A percentile compares a stretch with the other conserved stretches of the same genome.
Conservation (phyloP, 2,797 vertebrate species). For the Margarornis squamiger region DNA sequence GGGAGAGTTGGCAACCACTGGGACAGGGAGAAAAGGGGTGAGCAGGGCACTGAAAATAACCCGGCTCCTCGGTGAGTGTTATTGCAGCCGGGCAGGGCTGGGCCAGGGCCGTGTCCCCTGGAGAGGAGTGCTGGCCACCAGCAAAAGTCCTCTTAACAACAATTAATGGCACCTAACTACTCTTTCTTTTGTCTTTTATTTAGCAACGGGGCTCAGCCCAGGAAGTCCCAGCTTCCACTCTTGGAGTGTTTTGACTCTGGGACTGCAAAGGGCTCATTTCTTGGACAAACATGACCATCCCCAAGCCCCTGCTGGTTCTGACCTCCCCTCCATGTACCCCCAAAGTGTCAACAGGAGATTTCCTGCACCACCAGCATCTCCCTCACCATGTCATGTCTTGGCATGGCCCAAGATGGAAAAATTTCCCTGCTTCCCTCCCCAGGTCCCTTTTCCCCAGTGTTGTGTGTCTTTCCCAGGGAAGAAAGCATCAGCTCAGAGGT, state of each 20-base stretch:
- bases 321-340: not conserved
- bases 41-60: not conserved
- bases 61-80: not conserved
- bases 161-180: slow-evolving; percentile 66
- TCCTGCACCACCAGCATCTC: not conserved
- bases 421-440: not conserved
- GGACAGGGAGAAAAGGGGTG: not conserved
- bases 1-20: not conserved
- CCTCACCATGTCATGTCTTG: fast-evolving
- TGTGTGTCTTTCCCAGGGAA: not conserved
- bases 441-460: not conserved
- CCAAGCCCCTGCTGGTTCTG: not conserved
- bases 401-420: fast-evolving
- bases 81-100: not conserved
- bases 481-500: not conserved
- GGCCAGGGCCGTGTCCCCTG: not conserved
- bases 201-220: slow-evolving; percentile 76
- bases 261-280: slow-evolving; percentile 55
- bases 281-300: slow-evolving; percentile 50
- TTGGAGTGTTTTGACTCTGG: slow-evolving; percentile 63
- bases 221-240: slow-evolving; percentile 73
- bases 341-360: not conserved
- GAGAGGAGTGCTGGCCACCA: slow-evolving; percentile 10
- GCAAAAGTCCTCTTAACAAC: slow-evolving; percentile 43
- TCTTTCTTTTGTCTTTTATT: slow-evolving; percentile 78